Percentiles rank a stretch among this genome's conserved stretches.
phyloP scores from a whole-genome alignment of 2,888 invertebrate species.

The Laothoe populi region DNA sequence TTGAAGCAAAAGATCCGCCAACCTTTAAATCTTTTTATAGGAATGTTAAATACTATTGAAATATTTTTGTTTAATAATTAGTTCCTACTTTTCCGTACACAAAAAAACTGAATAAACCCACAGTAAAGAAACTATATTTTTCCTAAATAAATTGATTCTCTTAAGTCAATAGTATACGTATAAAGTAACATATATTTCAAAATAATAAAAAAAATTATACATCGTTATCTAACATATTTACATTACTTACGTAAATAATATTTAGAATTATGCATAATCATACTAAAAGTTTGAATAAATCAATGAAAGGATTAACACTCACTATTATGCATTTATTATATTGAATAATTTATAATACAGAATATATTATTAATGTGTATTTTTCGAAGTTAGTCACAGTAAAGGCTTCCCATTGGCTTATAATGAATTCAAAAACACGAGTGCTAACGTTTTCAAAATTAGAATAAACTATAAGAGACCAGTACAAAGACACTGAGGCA shows the following conservation, averaged over 20 bases:
- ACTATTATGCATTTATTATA: not conserved
- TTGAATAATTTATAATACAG: not conserved
- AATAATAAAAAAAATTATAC: not conserved
- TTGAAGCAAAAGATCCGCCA: not conserved
- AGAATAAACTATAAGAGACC: conserved; percentile 3
- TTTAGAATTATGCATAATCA: not conserved
- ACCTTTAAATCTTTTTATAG: too few relatives aligned
- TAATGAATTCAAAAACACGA: not conserved
- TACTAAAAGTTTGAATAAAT: not conserved
- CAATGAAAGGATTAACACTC: too few relatives aligned
- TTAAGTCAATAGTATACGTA: not conserved
- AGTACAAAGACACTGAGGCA: conserved; percentile 19
- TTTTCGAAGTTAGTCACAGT: too few relatives aligned
- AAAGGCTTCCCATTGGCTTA: too few relatives aligned
- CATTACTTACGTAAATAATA: not conserved
- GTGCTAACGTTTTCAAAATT: not conserved
- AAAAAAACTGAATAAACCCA: not conserved
- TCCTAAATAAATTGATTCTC: not conserved
- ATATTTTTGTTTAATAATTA: too few relatives aligned
- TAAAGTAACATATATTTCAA: not conserved
- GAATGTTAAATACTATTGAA: too few relatives aligned
- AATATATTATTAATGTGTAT: not conserved
- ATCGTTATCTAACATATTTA: not conserved
- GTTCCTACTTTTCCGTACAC: too few relatives aligned
- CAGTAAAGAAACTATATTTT: not conserved